Percentiles rank a stretch among this genome's conserved stretches.
Conservation (phyloP, 2,113 vertebrate genomes). For the Anthoscopus minutus region DNA sequence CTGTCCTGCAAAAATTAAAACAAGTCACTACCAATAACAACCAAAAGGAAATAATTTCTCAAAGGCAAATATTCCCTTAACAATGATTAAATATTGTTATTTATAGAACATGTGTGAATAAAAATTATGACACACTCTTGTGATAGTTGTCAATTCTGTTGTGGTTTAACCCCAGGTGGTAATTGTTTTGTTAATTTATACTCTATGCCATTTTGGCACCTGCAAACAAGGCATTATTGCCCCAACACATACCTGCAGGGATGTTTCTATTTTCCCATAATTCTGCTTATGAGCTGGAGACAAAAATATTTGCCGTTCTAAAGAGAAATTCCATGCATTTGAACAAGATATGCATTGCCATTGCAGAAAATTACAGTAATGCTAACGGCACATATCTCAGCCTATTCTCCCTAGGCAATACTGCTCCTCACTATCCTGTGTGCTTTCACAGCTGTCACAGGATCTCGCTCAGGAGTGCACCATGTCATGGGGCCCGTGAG, state of each 20-base stretch:
- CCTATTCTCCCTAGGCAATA: background rate
- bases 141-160: background rate
- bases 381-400: background rate
- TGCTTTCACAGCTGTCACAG: background rate
- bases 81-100: background rate
- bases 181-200: background rate
- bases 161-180: background rate
- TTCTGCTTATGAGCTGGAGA: background rate
- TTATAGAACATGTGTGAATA: background rate
- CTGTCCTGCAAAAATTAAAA: background rate
- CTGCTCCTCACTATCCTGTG: background rate
- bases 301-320: background rate
- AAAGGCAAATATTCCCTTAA: background rate
- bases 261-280: background rate
- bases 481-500: fast-evolving
- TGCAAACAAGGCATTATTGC: background rate
- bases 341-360: background rate
- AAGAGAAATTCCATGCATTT: background rate
- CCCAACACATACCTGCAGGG: background rate
- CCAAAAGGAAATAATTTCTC: background rate
- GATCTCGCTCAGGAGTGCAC: background rate
- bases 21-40: background rate
- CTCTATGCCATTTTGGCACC: background rate
- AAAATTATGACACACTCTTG: background rate
- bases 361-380: background rate